Base-by-base conservation (phyloP, 2,888 invertebrate species). In the Hololepta plana region DNA sequence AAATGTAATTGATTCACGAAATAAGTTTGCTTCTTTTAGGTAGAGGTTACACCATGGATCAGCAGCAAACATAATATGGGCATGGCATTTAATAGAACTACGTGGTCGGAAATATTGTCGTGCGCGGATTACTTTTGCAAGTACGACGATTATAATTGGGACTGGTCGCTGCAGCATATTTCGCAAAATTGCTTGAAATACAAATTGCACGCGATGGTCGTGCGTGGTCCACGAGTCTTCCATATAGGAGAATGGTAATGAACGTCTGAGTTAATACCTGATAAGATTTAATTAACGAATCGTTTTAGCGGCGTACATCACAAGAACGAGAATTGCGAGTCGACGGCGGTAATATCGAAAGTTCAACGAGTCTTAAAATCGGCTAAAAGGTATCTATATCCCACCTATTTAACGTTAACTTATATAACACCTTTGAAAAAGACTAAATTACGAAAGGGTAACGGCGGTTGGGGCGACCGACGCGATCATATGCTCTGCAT, bases 111-210 rank as follows among this genome's bases (percentile, higher is more conserved):
- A 38, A 71, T 96, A 21, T 70, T 79, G 45, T 67, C 64, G 14
- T 80, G 91, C 46, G 72, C 80, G 4, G 62, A 75, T 14, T 71
- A 77, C 46, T 98, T 96, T 54, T 98, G 96, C 55, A 71, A 75
- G 2, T 95, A 88, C 55, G 98, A 98, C 47, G 98, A 98, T 48
- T 98, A 98, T 55, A 98, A 98, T 51, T 98, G 96, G 96, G 96
- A 98, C 46, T 98, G 96, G 81, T 91, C 93, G 1, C 57, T 98
- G 36, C 75, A 91, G 36, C 82, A 88, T 49, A 66, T 91, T 26
- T 85, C 88, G 1, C 84, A 87, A 53, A 79, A 80, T 40, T 74
- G 82, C 44, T 62, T 81, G 31, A 64, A 66, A 1, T 60, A 63
- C 29, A 81, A 80, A 40, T 65, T 95, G 34, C 74, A 77, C 39